Percentiles rank a stretch among this genome's conserved stretches.
Conservation (phyloP, 1,140 invertebrate genomes). For the Doryteuthis pealeii region DNA sequence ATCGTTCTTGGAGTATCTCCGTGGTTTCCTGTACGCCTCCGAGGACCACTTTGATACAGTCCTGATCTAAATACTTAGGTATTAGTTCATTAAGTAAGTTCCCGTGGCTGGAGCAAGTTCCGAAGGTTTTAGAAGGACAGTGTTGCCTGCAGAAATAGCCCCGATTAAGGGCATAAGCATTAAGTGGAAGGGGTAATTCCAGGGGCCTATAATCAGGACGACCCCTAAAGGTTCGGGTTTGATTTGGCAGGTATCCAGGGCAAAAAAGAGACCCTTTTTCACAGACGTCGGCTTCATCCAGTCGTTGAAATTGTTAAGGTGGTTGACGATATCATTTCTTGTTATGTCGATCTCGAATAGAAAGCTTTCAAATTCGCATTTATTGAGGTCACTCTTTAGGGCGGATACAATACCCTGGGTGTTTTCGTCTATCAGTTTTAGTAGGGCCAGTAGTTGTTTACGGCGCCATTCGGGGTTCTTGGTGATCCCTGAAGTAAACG, state of each 20-base stretch:
- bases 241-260: constrained; percentile 64
- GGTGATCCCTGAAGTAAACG: constrained; percentile 53
- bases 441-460: constrained; percentile 74
- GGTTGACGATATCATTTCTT: constrained; percentile 52
- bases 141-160: constrained; percentile 88
- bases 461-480: constrained; percentile 66
- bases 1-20: constrained; percentile 82
- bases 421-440: constrained; percentile 80
- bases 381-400: constrained; percentile 77
- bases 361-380: constrained; percentile 56
- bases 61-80: constrained; percentile 86
- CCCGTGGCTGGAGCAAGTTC: constrained; percentile 78
- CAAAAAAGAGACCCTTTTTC: constrained; percentile 61
- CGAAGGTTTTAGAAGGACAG: constrained; percentile 93
- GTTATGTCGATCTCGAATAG: constrained; percentile 59
- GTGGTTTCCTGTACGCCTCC: constrained; percentile 85
- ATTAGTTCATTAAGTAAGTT: constrained; percentile 75
- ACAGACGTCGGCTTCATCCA: constrained; percentile 62
- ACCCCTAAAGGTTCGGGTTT: constrained; percentile 73
- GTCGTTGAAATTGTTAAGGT: constrained; percentile 57
- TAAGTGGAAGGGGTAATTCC: constrained; percentile 96
- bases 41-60: constrained; percentile 65
- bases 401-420: constrained; percentile 72
- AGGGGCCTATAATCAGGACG: constrained; percentile 85
- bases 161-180: constrained; percentile 74